Evolutionary conservation across 2,113 vertebrate genomes (phyloP).

Genomic region (Mohoua ochrocephala): DNA sequence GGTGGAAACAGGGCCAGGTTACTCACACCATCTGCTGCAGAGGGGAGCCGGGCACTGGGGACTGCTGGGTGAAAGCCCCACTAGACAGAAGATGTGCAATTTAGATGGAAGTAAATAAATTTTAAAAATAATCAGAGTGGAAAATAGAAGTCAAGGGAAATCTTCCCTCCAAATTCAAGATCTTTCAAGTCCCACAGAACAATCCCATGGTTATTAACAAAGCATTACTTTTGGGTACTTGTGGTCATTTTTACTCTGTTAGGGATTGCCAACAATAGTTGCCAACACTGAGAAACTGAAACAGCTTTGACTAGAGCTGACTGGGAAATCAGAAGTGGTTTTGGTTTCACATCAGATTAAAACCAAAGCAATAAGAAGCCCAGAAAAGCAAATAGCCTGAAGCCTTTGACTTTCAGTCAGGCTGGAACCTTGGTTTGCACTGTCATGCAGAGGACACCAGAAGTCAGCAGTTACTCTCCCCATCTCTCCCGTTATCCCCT

Average conservation of each 20-base stretch:
- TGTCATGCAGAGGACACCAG: neutral
- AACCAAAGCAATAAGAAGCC: neutral
- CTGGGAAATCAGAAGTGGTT: neutral
- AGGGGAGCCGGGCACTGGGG: neutral
- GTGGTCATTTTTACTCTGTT: neutral
- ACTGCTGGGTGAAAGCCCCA: neutral
- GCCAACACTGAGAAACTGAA: neutral
- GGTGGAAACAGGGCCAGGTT: neutral
- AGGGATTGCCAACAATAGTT: neutral
- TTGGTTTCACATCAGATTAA: neutral
- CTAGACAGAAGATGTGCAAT: neutral
- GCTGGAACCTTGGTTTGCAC: neutral
- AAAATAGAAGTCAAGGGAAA: neutral
- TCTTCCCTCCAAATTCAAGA: neutral
- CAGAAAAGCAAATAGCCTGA: neutral
- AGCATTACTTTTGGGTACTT: neutral
- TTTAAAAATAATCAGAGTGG: neutral
- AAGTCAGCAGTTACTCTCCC: neutral
- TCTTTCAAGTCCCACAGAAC: neutral
- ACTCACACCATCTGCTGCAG: constrained; percentile 12
- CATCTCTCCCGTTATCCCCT: neutral
- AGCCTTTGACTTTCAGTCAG: neutral
- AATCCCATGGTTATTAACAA: neutral
- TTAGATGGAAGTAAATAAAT: neutral
- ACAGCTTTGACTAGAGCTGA: neutral